These are phyloP conservation scores for Orthosia incerta DNA, from an alignment of 2,888 invertebrate genomes.

Conservation along the genomic window DNA sequence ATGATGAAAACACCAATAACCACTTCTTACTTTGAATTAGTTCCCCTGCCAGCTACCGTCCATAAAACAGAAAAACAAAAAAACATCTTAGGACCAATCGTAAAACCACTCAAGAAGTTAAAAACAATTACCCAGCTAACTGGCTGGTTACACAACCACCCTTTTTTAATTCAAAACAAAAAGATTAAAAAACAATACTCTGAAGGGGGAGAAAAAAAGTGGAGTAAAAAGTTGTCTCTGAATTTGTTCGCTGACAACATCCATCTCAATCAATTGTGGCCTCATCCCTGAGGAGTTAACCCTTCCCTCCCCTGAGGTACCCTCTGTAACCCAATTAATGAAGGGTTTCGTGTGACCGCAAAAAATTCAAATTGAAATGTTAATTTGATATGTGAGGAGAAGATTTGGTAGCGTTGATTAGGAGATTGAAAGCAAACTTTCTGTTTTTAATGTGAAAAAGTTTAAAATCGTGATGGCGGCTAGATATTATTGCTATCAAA, in stretches of 20 bases:
- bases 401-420: slow-evolving; percentile 49
- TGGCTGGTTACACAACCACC: slow-evolving; percentile 77
- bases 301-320: slow-evolving; percentile 85
- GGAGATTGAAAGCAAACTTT: slow-evolving; percentile 10
- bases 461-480: background rate
- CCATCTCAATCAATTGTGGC: slow-evolving; percentile 89
- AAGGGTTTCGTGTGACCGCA: slow-evolving; percentile 83
- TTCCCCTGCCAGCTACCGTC: slow-evolving; percentile 39
- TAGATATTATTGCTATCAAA: too few species aligned
- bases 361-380: slow-evolving; percentile 89
- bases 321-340: slow-evolving; percentile 89
- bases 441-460: slow-evolving; percentile 20
- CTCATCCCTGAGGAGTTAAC: slow-evolving; percentile 85
- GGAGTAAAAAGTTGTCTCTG: slow-evolving; percentile 80
- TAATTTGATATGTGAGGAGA: slow-evolving; percentile 79
- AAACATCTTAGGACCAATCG: slow-evolving; percentile 73
- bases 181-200: slow-evolving; percentile 68
- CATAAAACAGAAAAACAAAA: slow-evolving; percentile 65
- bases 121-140: slow-evolving; percentile 81
- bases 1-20: slow-evolving; percentile 42
- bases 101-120: slow-evolving; percentile 84
- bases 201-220: slow-evolving; percentile 67
- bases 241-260: slow-evolving; percentile 88
- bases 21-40: slow-evolving; percentile 45
- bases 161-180: slow-evolving; percentile 71